Percentiles rank a stretch among this genome's conserved stretches.
These are phyloP conservation scores for Apantesis nais DNA, from an alignment of 2,888 invertebrate species.

Conservation along the genomic window DNA sequence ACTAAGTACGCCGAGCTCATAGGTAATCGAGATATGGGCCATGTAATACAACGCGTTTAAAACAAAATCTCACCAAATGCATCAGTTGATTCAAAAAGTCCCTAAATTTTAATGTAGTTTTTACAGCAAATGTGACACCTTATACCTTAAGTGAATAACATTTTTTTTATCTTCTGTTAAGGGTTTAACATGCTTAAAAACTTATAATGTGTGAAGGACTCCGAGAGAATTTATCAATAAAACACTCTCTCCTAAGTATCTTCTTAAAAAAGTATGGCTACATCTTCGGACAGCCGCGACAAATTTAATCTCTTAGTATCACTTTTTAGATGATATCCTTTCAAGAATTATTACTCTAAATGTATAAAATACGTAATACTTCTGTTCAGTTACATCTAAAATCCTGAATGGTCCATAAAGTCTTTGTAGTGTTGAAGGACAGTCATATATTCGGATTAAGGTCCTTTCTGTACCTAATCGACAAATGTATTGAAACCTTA, in stretches of 20 bases:
- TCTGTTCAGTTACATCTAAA: slow-evolving; percentile 26
- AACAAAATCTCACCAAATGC: background rate
- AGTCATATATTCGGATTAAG: slow-evolving; percentile 60
- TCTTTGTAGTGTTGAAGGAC: slow-evolving; percentile 44
- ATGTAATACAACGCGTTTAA: background rate
- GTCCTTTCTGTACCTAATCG: slow-evolving; percentile 55
- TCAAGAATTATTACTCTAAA: slow-evolving; percentile 29
- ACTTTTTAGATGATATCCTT: slow-evolving; percentile 23
- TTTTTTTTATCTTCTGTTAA: background rate
- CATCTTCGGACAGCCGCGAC: slow-evolving; percentile 27
- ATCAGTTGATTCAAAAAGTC: background rate
- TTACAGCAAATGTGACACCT: background rate
- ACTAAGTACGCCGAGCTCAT: no score
- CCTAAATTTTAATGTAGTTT: background rate
- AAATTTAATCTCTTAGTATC: slow-evolving; percentile 29
- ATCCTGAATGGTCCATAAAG: slow-evolving; percentile 19
- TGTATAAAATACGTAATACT: slow-evolving; percentile 26
- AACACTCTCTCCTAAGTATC: background rate
- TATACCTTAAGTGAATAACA: background rate
- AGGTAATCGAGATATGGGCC: no score
- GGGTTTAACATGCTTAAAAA: background rate
- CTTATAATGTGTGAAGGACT: background rate
- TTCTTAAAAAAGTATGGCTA: slow-evolving; percentile 16
- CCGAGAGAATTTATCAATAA: background rate
- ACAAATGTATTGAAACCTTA: slow-evolving; percentile 43